Evolutionary conservation across 2,797 vertebrate genomes (phyloP).

Genomic region (Lepilemur septentrionalis): DNA sequence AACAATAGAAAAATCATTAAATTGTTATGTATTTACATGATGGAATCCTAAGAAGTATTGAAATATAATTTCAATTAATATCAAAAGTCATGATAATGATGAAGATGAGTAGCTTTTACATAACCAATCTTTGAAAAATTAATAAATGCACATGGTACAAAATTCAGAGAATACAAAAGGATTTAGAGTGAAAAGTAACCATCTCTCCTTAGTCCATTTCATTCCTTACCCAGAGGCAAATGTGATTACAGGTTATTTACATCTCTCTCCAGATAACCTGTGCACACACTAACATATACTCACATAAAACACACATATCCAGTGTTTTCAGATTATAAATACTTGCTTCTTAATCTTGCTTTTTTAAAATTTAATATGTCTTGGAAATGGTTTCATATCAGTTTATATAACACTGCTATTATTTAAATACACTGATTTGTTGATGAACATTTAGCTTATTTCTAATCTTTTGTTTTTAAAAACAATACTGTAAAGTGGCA

Average conservation of each 20-base stretch:
- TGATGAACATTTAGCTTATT: neutral
- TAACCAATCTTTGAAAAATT: neutral
- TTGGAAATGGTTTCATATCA: neutral
- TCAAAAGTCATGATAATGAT: neutral
- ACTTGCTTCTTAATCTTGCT: neutral
- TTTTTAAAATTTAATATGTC: neutral
- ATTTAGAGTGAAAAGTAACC: neutral
- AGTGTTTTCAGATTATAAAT: neutral
- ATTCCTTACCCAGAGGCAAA: neutral
- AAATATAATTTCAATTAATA: neutral
- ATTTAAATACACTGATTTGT: neutral
- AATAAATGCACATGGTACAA: neutral
- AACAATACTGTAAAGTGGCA: neutral
- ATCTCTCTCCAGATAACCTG: neutral
- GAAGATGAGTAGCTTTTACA: neutral
- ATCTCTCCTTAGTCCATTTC: neutral
- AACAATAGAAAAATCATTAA: neutral
- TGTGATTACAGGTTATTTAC: neutral
- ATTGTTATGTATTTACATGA: neutral
- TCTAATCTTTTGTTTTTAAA: neutral
- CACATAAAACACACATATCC: neutral
- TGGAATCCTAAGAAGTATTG: neutral
- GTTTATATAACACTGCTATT: neutral
- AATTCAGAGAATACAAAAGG: neutral
- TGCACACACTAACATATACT: neutral